Conservation (phyloP, 2,888 invertebrate genomes). For the Ophioninae sp. region DNA sequence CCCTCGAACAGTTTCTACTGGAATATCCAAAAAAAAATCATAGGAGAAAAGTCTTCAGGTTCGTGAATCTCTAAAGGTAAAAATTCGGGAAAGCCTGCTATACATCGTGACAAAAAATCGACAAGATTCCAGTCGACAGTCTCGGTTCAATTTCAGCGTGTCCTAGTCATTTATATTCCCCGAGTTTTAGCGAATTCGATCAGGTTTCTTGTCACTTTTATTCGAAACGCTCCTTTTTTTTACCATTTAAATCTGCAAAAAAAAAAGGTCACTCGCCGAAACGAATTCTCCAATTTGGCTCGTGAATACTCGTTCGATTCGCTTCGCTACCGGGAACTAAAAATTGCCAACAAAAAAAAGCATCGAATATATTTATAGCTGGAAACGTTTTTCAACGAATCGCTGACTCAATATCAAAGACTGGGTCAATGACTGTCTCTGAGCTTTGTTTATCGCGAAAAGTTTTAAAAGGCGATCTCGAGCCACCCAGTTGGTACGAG, state of each 20-base stretch:
- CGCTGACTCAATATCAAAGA: background rate
- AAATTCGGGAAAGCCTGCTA: no score
- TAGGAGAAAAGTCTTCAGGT: no score
- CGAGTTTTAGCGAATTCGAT: no score
- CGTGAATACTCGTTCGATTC: background rate
- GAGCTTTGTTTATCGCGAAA: background rate
- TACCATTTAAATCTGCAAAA: no score
- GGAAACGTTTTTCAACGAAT: background rate
- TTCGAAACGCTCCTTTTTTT: no score
- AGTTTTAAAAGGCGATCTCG: background rate
- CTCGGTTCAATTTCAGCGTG: no score
- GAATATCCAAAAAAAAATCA: background rate
- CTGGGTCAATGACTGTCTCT: background rate
- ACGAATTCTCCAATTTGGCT: background rate
- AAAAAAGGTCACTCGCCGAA: background rate
- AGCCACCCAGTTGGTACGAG: background rate
- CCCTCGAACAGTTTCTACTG: background rate
- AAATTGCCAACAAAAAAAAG: background rate
- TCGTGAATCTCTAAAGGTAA: background rate
- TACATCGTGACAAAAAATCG: no score
- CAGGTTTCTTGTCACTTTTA: no score
- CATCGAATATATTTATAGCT: background rate
- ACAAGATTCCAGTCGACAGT: no score
- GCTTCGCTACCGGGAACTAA: background rate
- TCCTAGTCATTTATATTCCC: no score